A percentile compares a stretch with the other conserved stretches of the same genome.
phyloP scores from a whole-genome alignment of 1,140 invertebrate species.

The Drosophila melanogaster region DNA sequence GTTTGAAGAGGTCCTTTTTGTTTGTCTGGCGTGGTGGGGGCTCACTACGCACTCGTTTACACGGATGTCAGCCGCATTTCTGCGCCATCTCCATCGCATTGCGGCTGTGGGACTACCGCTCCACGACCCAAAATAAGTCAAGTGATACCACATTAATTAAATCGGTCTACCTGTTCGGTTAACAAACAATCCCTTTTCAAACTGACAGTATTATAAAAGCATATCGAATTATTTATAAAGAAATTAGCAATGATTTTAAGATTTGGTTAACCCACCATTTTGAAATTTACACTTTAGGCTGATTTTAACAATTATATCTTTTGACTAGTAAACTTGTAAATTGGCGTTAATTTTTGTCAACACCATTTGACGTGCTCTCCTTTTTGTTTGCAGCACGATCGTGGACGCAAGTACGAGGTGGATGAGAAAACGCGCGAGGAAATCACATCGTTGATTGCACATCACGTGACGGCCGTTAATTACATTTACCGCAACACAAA shows the following conservation, averaged over 20 bases:
- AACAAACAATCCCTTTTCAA: background rate
- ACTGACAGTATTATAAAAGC: background rate
- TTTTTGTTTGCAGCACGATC: constrained; percentile 87
- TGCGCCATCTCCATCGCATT: constrained; percentile 24
- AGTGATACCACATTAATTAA: constrained; percentile 41
- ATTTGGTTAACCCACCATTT: background rate
- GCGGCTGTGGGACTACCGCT: constrained; percentile 64
- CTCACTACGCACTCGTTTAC: constrained; percentile 35
- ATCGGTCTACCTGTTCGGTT: constrained; percentile 21
- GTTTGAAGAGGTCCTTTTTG: constrained; percentile 40
- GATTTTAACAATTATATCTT: no score
- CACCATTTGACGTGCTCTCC: background rate
- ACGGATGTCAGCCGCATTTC: constrained; percentile 68
- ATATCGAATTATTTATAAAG: no score
- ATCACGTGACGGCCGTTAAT: constrained; percentile 99
- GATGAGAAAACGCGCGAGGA: constrained; percentile 97
- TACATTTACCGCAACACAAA: constrained; percentile 98
- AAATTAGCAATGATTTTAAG: no score
- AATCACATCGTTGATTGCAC: constrained; percentile 98
- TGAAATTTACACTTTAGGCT: background rate
- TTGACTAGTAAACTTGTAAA: background rate
- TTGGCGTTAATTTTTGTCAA: constrained; percentile 5
- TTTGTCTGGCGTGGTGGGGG: constrained; percentile 47
- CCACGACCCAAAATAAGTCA: constrained; percentile 33
- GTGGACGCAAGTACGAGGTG: constrained; percentile 85